phyloP scores from a whole-genome alignment of 2,113 vertebrate genomes.

The human (Homo sapiens) region GRCh38 chrX:81329001-81329500 shows the following conservation, averaged over 20 bases:
- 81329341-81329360: neutral
- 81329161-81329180: neutral
- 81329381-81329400: neutral
- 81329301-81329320: neutral
- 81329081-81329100: neutral
- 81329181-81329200: neutral
- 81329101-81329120: neutral
- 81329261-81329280: neutral
- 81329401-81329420: neutral
- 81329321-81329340: neutral
- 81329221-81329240: neutral
- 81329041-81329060: neutral
- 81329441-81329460: neutral
- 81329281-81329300: neutral
- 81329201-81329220: neutral
- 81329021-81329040: neutral
- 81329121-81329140: neutral
- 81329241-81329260: neutral
- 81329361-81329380: neutral
- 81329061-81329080: neutral
- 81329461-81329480: neutral
- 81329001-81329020: neutral
- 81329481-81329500: no score
- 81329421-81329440: neutral
- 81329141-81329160: neutral